These are phyloP conservation scores for Alitta virens DNA, from an alignment of 2,888 invertebrate genomes.

Conservation along the genomic window DNA sequence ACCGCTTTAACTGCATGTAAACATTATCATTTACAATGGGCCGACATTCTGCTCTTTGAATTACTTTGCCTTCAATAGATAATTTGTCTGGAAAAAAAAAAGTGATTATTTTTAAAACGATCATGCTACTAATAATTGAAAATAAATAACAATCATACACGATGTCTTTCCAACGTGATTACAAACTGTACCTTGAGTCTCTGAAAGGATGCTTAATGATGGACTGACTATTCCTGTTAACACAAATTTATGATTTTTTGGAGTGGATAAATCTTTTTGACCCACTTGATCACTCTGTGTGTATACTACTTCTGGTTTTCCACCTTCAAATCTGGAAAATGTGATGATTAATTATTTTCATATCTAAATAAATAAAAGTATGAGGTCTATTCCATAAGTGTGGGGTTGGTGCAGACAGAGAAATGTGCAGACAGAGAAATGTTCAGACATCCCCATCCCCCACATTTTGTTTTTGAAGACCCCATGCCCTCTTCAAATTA, in stretches of 20 bases:
- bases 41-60: slow-evolving; percentile 92
- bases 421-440: too few species aligned
- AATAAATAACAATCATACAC: too few species aligned
- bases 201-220: slow-evolving; percentile 63
- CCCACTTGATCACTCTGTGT: slow-evolving; percentile 70
- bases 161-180: too few species aligned
- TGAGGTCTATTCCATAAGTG: too few species aligned
- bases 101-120: too few species aligned
- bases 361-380: too few species aligned
- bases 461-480: too few species aligned
- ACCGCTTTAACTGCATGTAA: slow-evolving; percentile 85
- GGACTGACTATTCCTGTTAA: slow-evolving; percentile 88
- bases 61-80: slow-evolving; percentile 89
- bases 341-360: not conserved
- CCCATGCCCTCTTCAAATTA: too few species aligned
- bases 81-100: slow-evolving; percentile 59
- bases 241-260: slow-evolving; percentile 87
- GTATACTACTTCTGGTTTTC: slow-evolving; percentile 78
- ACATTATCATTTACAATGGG: slow-evolving; percentile 75
- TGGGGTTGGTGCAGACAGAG: too few species aligned
- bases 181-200: slow-evolving; percentile 15
- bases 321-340: slow-evolving; percentile 54
- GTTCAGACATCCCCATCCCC: too few species aligned
- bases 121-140: too few species aligned
- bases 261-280: slow-evolving; percentile 76